These are phyloP conservation scores for Siderastrea siderea DNA, from an alignment of 92 coral and sea anemone genomes.

Conservation along the genomic window DNA sequence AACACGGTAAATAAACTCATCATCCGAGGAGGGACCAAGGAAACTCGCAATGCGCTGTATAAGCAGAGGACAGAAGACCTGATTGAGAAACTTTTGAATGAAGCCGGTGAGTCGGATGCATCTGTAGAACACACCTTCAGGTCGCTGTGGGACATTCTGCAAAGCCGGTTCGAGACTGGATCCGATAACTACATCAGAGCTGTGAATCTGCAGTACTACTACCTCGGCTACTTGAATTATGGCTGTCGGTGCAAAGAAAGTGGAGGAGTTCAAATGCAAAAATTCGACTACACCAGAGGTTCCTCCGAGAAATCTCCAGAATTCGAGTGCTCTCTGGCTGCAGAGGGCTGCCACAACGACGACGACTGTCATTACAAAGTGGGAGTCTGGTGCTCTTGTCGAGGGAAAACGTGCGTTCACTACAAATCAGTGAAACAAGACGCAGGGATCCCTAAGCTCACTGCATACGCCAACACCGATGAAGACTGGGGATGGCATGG, in stretches of 20 bases:
- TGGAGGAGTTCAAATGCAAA: conserved; percentile 18
- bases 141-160: conserved; percentile 59
- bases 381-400: conserved; percentile 38
- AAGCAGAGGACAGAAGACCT: conserved; percentile 35
- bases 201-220: conserved; percentile 46
- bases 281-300: conserved; percentile 36
- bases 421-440: neutral
- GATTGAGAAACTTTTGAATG: conserved; percentile 31
- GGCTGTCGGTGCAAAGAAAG: conserved; percentile 25
- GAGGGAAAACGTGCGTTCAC: conserved; percentile 47
- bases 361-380: conserved; percentile 48
- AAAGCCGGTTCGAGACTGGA: conserved; percentile 12
- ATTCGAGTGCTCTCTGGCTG: conserved; percentile 47
- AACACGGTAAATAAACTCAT: conserved; percentile 33
- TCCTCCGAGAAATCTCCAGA: conserved; percentile 21
- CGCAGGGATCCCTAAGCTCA: neutral
- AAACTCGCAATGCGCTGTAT: conserved; percentile 45
- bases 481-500: conserved; percentile 36
- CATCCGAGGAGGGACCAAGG: conserved; percentile 48
- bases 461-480: conserved; percentile 4
- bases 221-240: conserved; percentile 41
- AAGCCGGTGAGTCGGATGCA: conserved; percentile 14
- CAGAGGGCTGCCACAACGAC: conserved; percentile 47
- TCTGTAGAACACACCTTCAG: conserved; percentile 36
- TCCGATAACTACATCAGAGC: conserved; percentile 44